Percentiles rank a stretch among this genome's conserved stretches.
phyloP scores from a whole-genome alignment of 1,140 invertebrate genomes.

The Leguminivora glycinivorella region DNA sequence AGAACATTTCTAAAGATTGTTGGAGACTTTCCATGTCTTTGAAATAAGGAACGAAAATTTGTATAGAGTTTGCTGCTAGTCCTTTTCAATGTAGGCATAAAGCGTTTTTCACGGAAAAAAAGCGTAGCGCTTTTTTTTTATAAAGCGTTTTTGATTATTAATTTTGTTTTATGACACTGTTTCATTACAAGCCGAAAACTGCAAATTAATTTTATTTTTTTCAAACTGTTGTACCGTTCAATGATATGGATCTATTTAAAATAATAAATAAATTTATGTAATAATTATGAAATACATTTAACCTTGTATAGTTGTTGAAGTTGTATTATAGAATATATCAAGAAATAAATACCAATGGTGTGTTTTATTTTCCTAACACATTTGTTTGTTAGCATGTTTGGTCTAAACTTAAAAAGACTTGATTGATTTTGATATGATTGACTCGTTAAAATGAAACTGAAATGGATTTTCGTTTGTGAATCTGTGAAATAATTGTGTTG shows the following conservation, averaged over 20 bases:
- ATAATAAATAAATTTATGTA: conserved; percentile 25
- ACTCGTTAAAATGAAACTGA: not conserved
- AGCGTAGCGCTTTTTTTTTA: no score
- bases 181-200: not conserved
- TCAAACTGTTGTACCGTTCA: conserved; percentile 10
- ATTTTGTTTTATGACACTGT: not conserved
- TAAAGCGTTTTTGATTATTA: not conserved
- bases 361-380: conserved; percentile 52
- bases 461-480: not conserved
- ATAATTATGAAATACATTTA: conserved; percentile 44
- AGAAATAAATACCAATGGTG: conserved; percentile 25
- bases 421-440: conserved; percentile 1
- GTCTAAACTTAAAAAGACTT: not conserved
- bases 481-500: conserved; percentile 8
- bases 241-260: conserved; percentile 25
- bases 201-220: conserved; percentile 10
- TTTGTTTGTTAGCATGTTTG: conserved; percentile 39
- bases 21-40: no score
- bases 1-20: no score
- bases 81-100: no score
- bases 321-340: conserved; percentile 67
- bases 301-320: conserved; percentile 71
- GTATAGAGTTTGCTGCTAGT: no score
- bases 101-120: no score
- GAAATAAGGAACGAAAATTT: no score